Conservation (phyloP, 2,797 vertebrate genomes). For the Tapirus indicus region DNA sequence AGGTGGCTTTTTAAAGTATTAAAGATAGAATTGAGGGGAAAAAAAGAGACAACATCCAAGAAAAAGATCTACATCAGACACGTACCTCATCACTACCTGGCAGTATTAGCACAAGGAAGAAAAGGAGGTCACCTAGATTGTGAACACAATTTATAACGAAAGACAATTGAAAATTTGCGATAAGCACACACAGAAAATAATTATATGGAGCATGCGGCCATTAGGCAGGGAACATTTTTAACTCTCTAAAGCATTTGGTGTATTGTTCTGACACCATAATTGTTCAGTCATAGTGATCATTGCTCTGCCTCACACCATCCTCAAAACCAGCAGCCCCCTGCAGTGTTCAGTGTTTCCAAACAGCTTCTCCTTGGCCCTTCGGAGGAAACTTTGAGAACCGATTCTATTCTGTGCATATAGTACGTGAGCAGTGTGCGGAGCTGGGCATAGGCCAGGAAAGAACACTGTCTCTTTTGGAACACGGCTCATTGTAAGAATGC, state of each 20-base stretch:
- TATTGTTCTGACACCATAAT: constrained; percentile 62
- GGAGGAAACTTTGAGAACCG: constrained; percentile 30
- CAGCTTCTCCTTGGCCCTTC: not conserved
- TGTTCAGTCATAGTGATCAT: constrained; percentile 47
- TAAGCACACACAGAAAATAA: constrained; percentile 73
- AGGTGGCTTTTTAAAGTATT: not conserved
- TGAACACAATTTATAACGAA: constrained; percentile 66
- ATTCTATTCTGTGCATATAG: constrained; percentile 39
- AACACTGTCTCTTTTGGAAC: constrained; percentile 12
- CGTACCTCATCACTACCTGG: not conserved
- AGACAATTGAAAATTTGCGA: constrained; percentile 65
- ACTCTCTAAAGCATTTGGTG: constrained; percentile 55
- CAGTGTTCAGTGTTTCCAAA: constrained; percentile 67
- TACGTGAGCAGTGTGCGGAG: constrained; percentile 65
- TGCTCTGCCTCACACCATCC: constrained; percentile 20
- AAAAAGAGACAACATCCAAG: not conserved
- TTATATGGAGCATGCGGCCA: constrained; percentile 28
- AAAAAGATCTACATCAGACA: not conserved
- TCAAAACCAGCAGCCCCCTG: constrained; percentile 55
- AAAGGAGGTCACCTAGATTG: constrained; percentile 51
- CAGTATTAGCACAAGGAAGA: not conserved
- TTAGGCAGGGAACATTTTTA: constrained; percentile 68
- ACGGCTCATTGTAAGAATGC: constrained; percentile 68
- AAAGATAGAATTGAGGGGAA: not conserved
- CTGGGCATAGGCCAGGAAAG: constrained; percentile 64